Evolutionary conservation across 2,888 invertebrate species (phyloP).

Genomic region (Spicauda simplicius): DNA sequence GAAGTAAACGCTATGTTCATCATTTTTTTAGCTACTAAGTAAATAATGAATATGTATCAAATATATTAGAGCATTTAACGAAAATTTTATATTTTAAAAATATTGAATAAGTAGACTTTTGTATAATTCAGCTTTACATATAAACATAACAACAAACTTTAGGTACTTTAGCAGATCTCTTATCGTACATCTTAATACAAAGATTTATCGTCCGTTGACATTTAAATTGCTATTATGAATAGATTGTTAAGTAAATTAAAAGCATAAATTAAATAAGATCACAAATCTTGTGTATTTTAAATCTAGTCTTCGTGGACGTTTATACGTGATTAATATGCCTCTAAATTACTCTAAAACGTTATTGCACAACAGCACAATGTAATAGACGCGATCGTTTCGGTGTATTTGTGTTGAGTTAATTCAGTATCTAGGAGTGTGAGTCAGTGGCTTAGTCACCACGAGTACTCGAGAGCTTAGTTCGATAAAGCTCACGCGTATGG

Average conservation of each 20-base stretch:
- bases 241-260: not conserved
- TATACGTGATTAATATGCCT: conserved; percentile 41
- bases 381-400: conserved; percentile 41
- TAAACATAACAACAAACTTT: too few species aligned
- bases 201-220: not conserved
- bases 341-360: conserved; percentile 41
- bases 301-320: conserved; percentile 38
- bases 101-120: too few species aligned
- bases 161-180: too few species aligned
- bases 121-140: too few species aligned
- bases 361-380: conserved; percentile 46
- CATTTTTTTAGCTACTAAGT: too few species aligned
- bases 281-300: conserved; percentile 34
- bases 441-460: conserved; percentile 48
- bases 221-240: not conserved
- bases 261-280: not conserved
- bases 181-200: too few species aligned
- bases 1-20: too few species aligned
- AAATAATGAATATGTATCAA: too few species aligned
- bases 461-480: conserved; percentile 20
- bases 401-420: conserved; percentile 50
- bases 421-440: conserved; percentile 54
- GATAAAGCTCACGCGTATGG: conserved; percentile 8
- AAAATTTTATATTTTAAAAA: too few species aligned
- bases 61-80: too few species aligned